Conservation (phyloP, 2,888 invertebrate species). For the Nineta flava region DNA sequence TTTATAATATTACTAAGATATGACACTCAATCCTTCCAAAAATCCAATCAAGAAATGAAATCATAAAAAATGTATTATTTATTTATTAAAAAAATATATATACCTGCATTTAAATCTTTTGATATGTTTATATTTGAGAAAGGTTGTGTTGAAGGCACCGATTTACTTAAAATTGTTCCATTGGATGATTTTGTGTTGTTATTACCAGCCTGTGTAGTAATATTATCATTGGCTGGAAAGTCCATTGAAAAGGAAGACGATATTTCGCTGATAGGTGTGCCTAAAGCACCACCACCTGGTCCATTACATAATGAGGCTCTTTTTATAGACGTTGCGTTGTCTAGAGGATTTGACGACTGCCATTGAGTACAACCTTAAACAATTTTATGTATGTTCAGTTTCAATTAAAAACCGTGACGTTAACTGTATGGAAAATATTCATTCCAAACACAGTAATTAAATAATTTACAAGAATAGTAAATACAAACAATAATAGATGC, state of each 20-base stretch:
- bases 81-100: too few relatives aligned
- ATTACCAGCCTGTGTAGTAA: slow-evolving; percentile 9
- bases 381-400: too few relatives aligned
- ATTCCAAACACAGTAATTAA: too few relatives aligned
- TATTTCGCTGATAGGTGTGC: slow-evolving; percentile 25
- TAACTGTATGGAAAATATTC: too few relatives aligned
- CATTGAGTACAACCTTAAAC: neutral
- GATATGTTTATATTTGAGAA: slow-evolving; percentile 19
- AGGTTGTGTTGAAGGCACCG: slow-evolving; percentile 11
- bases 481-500: too few relatives aligned
- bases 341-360: slow-evolving; percentile 10
- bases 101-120: slow-evolving; percentile 35
- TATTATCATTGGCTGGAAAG: slow-evolving; percentile 16
- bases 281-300: slow-evolving; percentile 16
- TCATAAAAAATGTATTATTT: too few relatives aligned
- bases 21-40: too few relatives aligned
- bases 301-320: neutral
- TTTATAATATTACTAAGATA: too few relatives aligned
- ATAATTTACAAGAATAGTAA: too few relatives aligned
- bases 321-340: slow-evolving; percentile 11
- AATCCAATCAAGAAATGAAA: too few relatives aligned
- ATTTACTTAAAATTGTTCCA: slow-evolving; percentile 10
- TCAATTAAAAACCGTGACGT: too few relatives aligned
- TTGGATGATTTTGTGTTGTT: slow-evolving; percentile 10
- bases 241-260: slow-evolving; percentile 27